These are phyloP conservation scores for Promerops cafer DNA, from an alignment of 2,113 vertebrate species.

Conservation along the genomic window DNA sequence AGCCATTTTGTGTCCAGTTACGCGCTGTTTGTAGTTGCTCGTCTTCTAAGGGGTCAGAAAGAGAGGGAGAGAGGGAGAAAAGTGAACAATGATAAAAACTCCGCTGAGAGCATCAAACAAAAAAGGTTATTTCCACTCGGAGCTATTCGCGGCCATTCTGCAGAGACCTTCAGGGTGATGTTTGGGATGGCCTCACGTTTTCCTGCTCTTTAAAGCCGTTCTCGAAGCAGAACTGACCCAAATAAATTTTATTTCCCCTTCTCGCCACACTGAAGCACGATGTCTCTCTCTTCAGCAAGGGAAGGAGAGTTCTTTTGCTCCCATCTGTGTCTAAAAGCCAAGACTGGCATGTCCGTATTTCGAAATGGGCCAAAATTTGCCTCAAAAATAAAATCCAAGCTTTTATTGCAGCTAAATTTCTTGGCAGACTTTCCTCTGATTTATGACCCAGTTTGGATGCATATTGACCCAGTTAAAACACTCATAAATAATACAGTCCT, in stretches of 20 bases:
- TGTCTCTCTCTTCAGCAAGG: not conserved
- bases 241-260: not conserved
- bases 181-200: not conserved
- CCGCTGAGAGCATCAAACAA: not conserved
- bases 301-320: not conserved
- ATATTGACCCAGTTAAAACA: conserved; percentile 75
- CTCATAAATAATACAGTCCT: conserved; percentile 70
- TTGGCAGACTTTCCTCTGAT: conserved; percentile 74
- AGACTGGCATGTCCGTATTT: not conserved
- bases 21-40: not conserved
- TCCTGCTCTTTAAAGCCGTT: not conserved
- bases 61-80: not conserved
- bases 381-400: conserved; percentile 60
- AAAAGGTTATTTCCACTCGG: not conserved
- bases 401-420: conserved; percentile 74
- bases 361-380: conserved; percentile 57
- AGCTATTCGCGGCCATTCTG: not conserved
- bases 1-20: not conserved
- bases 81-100: not conserved
- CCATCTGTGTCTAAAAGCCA: not conserved
- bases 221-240: not conserved
- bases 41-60: not conserved
- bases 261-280: not conserved
- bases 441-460: conserved; percentile 71
- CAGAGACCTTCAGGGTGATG: not conserved